These are phyloP conservation scores for Odontomachus brunneus DNA, from an alignment of 1,140 invertebrate genomes.

Conservation along the genomic window DNA sequence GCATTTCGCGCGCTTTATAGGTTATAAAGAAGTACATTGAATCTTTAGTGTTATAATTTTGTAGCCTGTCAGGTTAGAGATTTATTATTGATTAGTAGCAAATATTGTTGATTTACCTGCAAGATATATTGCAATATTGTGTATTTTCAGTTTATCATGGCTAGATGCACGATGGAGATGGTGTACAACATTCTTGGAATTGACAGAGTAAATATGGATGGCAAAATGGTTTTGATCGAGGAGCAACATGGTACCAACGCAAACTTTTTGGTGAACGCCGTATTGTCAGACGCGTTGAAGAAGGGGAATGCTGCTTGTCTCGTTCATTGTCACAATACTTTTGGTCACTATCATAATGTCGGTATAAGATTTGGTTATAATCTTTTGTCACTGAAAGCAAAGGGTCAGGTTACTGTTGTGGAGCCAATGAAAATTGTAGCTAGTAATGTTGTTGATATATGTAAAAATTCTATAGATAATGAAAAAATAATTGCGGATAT, in stretches of 20 bases:
- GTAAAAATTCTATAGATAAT: slow-evolving; percentile 76
- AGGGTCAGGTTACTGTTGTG: slow-evolving; percentile 85
- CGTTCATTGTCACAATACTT: slow-evolving; percentile 89
- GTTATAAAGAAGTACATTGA: too few species aligned
- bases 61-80: too few species aligned
- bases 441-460: slow-evolving; percentile 78
- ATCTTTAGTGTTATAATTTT: too few species aligned
- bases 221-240: slow-evolving; percentile 88
- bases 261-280: slow-evolving; percentile 89
- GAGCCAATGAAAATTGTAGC: slow-evolving; percentile 86
- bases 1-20: too few species aligned
- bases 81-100: too few species aligned
- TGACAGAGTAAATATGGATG: slow-evolving; percentile 86
- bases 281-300: slow-evolving; percentile 87
- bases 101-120: too few species aligned
- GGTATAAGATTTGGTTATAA: slow-evolving; percentile 91
- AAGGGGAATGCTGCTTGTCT: slow-evolving; percentile 87
- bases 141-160: slow-evolving; percentile 40
- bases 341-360: slow-evolving; percentile 90
- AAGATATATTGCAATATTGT: too few species aligned
- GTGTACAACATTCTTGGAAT: slow-evolving; percentile 85
- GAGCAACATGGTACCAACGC: slow-evolving; percentile 89
- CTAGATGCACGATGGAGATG: slow-evolving; percentile 46
- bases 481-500: slow-evolving; percentile 74
- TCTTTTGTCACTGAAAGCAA: slow-evolving; percentile 86